Evolutionary conservation across 2,113 vertebrate genomes (phyloP), one percentile per base, ranked within the genome.

Genomic region (Nesoenas mayeri): DNA sequence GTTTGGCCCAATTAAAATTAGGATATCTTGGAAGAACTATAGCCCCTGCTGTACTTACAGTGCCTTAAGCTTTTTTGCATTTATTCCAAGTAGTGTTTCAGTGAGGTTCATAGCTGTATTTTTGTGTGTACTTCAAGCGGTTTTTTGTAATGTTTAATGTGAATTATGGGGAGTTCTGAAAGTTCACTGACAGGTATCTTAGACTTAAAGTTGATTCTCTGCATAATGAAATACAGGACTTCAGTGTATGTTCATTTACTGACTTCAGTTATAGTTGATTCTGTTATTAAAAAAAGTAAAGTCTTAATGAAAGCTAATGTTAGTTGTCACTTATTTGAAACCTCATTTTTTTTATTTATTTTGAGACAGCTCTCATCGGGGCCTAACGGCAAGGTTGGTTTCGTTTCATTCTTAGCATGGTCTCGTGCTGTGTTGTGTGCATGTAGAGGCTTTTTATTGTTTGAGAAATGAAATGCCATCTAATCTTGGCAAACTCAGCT

Each of bases 351-450:
- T 36, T 56, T 40, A 32, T 88, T 93, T 93, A 7, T 93, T 90
- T 95, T 89, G 84, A 77, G 82, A 50, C 95, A 94, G 92, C 86
- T 95, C 34, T 89, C 89, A 83, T 62, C 34, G 67, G 66, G 80
- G 94, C 74, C 74, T 95, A 67, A 88, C 81, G 85, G 89, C 94
- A 94, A 97, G 89, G 94, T 96, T 86, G 85, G 89, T 93, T 69
- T 71, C 2, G 5, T 93, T 95, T 93, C 54, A 25, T 94, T 92
- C 85, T 51, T 91, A 88, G 86, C 85, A 91, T 96, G 70, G 57
- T 93, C 71, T 94, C 2, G 79, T 91, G 57, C 96, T 90, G 66
- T 95, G 81, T 95, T 79, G 72, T 95, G 79, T 96, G 91, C 88
- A 80, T 96, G 72, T 77, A 84, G 77, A 95, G 60, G 42, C 44